Evolutionary conservation across 2,888 invertebrate genomes (phyloP).

Genomic region (Fragum fragum): DNA sequence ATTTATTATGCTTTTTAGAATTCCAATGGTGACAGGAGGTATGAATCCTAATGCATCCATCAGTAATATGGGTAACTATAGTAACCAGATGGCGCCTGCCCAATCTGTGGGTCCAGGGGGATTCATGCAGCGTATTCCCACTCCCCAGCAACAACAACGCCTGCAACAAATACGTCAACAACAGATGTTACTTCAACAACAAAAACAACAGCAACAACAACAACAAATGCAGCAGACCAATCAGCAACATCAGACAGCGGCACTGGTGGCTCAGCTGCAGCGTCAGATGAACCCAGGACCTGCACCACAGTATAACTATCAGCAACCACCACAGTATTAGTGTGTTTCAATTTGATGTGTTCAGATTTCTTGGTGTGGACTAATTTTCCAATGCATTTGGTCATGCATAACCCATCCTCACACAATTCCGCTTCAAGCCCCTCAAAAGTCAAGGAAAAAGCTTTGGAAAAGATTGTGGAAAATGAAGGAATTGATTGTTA

Average conservation of each 20-base stretch:
- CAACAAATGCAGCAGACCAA: slow-evolving; percentile 86
- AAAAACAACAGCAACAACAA: slow-evolving; percentile 80
- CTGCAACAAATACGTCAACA: slow-evolving; percentile 64
- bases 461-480: too few species aligned
- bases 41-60: slow-evolving; percentile 57
- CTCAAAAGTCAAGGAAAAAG: too few species aligned
- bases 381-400: too few species aligned
- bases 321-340: slow-evolving; percentile 34
- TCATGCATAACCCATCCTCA: background rate
- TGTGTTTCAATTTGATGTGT: too few species aligned
- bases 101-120: slow-evolving; percentile 64
- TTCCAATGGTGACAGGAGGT: slow-evolving; percentile 54
- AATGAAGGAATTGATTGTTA: too few species aligned
- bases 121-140: slow-evolving; percentile 74
- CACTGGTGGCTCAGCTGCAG: slow-evolving; percentile 79
- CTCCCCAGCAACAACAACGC: slow-evolving; percentile 86
- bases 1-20: slow-evolving; percentile 15
- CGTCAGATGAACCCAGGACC: slow-evolving; percentile 71
- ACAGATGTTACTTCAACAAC: slow-evolving; percentile 57
- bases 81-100: slow-evolving; percentile 78
- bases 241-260: slow-evolving; percentile 85
- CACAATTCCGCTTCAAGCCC: too few species aligned
- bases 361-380: too few species aligned
- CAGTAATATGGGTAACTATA: slow-evolving; percentile 73
- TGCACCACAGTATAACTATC: slow-evolving; percentile 35